phyloP scores from a whole-genome alignment of 1,140 invertebrate species.

The Drosophila sucinea region DNA sequence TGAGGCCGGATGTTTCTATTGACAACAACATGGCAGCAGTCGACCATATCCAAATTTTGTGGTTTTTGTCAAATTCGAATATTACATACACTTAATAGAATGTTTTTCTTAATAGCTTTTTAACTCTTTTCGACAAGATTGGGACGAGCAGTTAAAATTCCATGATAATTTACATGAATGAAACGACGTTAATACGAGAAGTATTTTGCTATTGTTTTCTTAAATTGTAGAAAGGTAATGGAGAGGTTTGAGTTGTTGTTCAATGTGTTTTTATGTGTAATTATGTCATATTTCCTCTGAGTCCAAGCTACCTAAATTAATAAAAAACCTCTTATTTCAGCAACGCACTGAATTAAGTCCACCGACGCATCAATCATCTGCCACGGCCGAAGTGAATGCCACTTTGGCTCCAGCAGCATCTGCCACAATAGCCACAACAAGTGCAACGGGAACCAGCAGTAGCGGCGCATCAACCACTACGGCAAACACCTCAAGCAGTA shows the following conservation, averaged over 20 bases:
- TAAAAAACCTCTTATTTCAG: constrained; percentile 43
- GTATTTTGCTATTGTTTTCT: too few species aligned
- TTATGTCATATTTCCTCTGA: not conserved
- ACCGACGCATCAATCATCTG: constrained; percentile 75
- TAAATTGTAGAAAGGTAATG: too few species aligned
- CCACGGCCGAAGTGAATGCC: constrained; percentile 70
- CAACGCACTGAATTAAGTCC: constrained; percentile 81
- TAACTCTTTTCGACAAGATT: too few species aligned
- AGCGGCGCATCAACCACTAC: constrained; percentile 30
- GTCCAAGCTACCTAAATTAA: not conserved
- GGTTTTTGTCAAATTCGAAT: not conserved
- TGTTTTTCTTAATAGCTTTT: too few species aligned
- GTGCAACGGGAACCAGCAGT: constrained; percentile 42
- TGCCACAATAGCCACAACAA: constrained; percentile 56
- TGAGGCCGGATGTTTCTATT: constrained; percentile 73
- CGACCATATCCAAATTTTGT: not conserved
- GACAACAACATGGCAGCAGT: constrained; percentile 39
- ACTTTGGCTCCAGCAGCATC: constrained; percentile 48
- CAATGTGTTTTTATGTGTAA: too few species aligned
- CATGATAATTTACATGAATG: too few species aligned
- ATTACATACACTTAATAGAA: not conserved
- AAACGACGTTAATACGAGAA: too few species aligned
- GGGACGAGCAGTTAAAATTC: too few species aligned
- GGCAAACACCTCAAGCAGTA: constrained; percentile 42
- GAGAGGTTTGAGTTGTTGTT: too few species aligned